Evolutionary conservation across 1,140 invertebrate species (phyloP).

Genomic region (Hyles euphorbiae): DNA sequence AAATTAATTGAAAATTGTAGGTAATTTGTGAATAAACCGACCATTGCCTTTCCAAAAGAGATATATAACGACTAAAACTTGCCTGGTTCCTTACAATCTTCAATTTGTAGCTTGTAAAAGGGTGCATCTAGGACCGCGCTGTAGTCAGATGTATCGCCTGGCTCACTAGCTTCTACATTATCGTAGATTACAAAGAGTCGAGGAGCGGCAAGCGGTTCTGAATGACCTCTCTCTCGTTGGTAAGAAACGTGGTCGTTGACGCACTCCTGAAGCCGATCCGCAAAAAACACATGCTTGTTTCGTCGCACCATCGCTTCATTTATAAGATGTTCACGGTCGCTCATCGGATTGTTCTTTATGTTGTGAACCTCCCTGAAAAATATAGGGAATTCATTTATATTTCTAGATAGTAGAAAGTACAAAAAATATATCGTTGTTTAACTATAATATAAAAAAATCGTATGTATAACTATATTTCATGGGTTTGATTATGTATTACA

Average conservation of each 20-base stretch:
- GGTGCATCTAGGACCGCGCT: constrained; percentile 78
- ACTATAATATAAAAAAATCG: no score
- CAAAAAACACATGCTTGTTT: constrained; percentile 78
- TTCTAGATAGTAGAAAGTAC: no score
- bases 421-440: no score
- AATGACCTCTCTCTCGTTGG: constrained; percentile 36
- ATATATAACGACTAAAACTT: constrained; percentile 10
- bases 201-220: constrained; percentile 79
- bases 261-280: constrained; percentile 79
- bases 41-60: no score
- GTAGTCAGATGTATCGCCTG: constrained; percentile 78
- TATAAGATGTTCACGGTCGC: constrained; percentile 57
- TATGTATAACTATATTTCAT: no score
- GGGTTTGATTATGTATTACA: no score
- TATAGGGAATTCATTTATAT: background rate
- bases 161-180: constrained; percentile 83
- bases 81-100: constrained; percentile 78
- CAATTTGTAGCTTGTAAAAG: constrained; percentile 80
- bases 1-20: no score
- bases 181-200: constrained; percentile 83
- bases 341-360: constrained; percentile 65
- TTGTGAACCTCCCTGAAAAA: constrained; percentile 56
- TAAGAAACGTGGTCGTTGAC: constrained; percentile 75
- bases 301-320: constrained; percentile 74
- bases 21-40: no score